These are phyloP conservation scores for Amblyjoppa proteus DNA, from an alignment of 2,888 invertebrate genomes.

Conservation along the genomic window DNA sequence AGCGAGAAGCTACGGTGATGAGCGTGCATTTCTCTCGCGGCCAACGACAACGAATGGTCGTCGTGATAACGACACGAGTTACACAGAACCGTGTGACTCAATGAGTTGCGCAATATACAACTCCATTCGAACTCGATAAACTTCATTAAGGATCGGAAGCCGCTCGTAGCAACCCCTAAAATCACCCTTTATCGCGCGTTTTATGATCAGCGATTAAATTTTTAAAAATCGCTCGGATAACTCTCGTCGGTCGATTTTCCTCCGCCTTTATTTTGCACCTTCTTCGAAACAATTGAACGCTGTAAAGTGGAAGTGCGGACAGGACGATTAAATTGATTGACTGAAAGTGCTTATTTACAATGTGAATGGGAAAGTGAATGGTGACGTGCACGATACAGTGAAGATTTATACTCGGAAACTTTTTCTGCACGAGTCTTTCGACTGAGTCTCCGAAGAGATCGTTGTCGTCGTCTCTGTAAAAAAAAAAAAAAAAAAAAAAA, in stretches of 20 bases:
- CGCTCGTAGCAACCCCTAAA: not conserved
- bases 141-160: not conserved
- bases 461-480: not conserved
- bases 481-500: not conserved
- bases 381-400: conserved; percentile 23
- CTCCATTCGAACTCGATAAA: not conserved
- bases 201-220: not conserved
- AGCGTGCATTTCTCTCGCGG: conserved; percentile 82
- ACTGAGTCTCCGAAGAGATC: not conserved
- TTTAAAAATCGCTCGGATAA: conserved; percentile 22
- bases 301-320: conserved; percentile 16
- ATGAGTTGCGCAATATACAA: not conserved
- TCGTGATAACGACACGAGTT: conserved; percentile 36
- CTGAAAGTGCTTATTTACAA: conserved; percentile 36
- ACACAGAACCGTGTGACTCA: not conserved
- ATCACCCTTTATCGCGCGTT: conserved; percentile 1
- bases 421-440: not conserved
- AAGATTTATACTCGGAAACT: not conserved
- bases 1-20: conserved; percentile 77
- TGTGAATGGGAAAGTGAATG: conserved; percentile 42
- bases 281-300: not conserved
- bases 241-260: not conserved
- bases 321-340: not conserved
- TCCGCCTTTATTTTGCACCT: not conserved
- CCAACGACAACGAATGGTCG: conserved; percentile 68